Evolutionary conservation across 2,113 vertebrate species (phyloP).

Genomic region (Eulemur rufifrons): DNA sequence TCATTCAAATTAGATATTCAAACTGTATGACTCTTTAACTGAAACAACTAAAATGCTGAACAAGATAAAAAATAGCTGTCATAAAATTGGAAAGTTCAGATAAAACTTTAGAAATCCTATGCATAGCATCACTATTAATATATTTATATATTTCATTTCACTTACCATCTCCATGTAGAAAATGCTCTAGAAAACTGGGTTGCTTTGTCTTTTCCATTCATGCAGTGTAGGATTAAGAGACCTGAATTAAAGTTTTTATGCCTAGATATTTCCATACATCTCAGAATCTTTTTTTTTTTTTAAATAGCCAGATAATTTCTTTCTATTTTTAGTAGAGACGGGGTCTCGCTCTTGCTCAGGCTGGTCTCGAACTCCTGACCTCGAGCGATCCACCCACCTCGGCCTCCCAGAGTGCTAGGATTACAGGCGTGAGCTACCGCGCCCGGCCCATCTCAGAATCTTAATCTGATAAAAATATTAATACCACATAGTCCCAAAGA

Average conservation of each 20-base stretch:
- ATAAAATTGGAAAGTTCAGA: background rate
- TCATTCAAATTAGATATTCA: background rate
- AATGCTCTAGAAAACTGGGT: background rate
- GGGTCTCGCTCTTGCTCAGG: too few species aligned
- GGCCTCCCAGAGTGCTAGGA: too few species aligned
- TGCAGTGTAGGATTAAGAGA: background rate
- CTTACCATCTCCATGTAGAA: background rate
- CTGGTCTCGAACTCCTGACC: too few species aligned
- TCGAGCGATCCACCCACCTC: too few species aligned
- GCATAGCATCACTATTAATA: background rate
- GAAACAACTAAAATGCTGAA: slow-evolving; percentile 4
- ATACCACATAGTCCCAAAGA: background rate
- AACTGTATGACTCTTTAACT: background rate
- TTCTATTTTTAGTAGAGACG: too few species aligned
- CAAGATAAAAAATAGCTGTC: background rate
- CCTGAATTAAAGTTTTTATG: background rate
- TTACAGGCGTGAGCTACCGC: too few species aligned
- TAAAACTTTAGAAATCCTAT: background rate
- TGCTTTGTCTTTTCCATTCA: background rate
- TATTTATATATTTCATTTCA: background rate
- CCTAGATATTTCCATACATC: background rate
- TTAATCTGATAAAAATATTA: background rate
- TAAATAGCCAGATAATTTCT: too few species aligned
- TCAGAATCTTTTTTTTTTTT: too few species aligned
- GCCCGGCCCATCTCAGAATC: background rate